These are phyloP conservation scores for Sylvicola cinctus DNA, from an alignment of 2,888 invertebrate species.

Conservation along the genomic window DNA sequence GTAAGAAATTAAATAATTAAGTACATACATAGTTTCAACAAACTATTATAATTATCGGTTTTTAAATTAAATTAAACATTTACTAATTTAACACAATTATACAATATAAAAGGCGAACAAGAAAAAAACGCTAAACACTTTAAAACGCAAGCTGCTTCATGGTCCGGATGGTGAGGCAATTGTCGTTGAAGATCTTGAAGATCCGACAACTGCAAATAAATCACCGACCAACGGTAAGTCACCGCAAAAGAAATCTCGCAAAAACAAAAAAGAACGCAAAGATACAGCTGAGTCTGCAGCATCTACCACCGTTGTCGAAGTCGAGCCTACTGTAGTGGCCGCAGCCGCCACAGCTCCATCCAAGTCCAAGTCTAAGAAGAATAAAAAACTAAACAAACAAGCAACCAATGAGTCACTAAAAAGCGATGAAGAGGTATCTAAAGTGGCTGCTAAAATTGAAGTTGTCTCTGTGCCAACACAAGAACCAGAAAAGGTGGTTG, in stretches of 20 bases:
- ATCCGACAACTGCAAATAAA: too few relatives aligned
- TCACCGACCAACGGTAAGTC: too few relatives aligned
- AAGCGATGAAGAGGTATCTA: slow-evolving; percentile 1
- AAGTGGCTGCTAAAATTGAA: neutral
- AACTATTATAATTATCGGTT: too few relatives aligned
- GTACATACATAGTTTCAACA: too few relatives aligned
- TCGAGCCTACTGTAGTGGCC: neutral
- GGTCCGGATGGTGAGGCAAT: neutral
- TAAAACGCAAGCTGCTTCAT: slow-evolving; percentile 10
- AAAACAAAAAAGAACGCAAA: slow-evolving; percentile 1
- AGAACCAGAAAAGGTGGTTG: neutral
- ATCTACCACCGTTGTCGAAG: neutral
- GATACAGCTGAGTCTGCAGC: neutral
- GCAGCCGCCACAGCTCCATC: neutral
- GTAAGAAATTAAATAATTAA: too few relatives aligned
- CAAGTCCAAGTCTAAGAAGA: slow-evolving; percentile 4
- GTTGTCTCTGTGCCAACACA: neutral
- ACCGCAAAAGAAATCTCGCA: too few relatives aligned
- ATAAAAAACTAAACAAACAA: slow-evolving; percentile 4
- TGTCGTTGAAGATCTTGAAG: neutral
- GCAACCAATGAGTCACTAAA: slow-evolving; percentile 2
- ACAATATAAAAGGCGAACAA: too few relatives aligned
- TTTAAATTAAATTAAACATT: too few relatives aligned
- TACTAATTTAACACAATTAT: too few relatives aligned
- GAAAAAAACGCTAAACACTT: slow-evolving; percentile 1